Percentiles rank a stretch among this genome's conserved stretches.
Conservation (phyloP, 2,888 invertebrate genomes). For the Synanthedon vespiformis region DNA sequence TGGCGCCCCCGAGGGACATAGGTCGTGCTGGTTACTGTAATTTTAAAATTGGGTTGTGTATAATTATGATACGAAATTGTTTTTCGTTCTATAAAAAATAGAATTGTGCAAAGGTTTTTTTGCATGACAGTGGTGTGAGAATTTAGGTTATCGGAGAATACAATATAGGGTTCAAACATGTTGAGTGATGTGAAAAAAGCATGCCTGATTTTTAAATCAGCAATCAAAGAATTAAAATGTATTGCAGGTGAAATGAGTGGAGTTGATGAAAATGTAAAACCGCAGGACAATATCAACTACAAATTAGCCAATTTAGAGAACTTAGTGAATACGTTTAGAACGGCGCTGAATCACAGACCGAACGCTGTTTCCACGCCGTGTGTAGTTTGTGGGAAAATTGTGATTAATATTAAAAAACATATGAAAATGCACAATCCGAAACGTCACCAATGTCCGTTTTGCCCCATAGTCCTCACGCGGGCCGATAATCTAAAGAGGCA, state of each 20-base stretch:
- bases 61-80: constrained; percentile 4
- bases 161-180: not conserved
- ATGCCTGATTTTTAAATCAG: constrained; percentile 13
- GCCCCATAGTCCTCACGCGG: constrained; percentile 73
- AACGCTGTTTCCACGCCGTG: constrained; percentile 65
- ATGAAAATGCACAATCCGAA: constrained; percentile 75
- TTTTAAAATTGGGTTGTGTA: not conserved
- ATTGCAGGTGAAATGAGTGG: constrained; percentile 62
- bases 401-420: constrained; percentile 77
- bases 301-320: constrained; percentile 47
- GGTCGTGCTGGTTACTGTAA: constrained; percentile 23
- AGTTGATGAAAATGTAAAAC: constrained; percentile 60
- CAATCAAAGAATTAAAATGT: constrained; percentile 41
- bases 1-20: constrained; percentile 63
- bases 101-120: constrained; percentile 4
- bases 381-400: constrained; percentile 74
- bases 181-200: constrained; percentile 5
- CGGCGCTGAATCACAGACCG: constrained; percentile 36
- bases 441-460: constrained; percentile 73
- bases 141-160: constrained; percentile 11
- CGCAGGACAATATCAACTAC: constrained; percentile 44
- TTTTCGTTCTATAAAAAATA: not conserved
- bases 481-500: constrained; percentile 77
- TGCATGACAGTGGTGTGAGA: constrained; percentile 5
- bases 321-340: constrained; percentile 47